A percentile compares a stretch with the other conserved stretches of the same genome.
Evolutionary conservation across 2,797 vertebrate species (phyloP).

Genomic region (Macroramphosus scolopax): DNA sequence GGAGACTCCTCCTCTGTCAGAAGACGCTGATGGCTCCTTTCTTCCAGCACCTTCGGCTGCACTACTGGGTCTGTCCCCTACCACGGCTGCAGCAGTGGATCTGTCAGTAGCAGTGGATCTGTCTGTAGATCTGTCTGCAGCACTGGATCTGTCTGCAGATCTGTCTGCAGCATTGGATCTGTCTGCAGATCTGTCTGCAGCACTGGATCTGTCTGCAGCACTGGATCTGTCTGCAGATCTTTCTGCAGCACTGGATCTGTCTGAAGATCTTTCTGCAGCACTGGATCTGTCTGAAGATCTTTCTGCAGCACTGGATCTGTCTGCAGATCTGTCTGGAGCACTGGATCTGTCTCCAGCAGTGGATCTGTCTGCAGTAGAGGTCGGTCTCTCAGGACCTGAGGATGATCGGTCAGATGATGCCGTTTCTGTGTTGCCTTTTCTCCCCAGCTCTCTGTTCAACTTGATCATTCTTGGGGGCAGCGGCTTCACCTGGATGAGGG

Average conservation of each 20-base stretch:
- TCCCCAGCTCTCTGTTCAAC: constrained; percentile 92
- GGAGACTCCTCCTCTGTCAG: constrained; percentile 42
- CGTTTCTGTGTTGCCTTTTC: constrained; percentile 84
- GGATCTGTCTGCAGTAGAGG: constrained; percentile 46
- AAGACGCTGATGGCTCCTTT: constrained; percentile 57
- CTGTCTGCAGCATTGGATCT: too few species aligned
- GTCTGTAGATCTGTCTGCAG: constrained; percentile 3
- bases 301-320: too few species aligned
- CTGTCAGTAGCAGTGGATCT: too few species aligned
- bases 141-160: constrained; percentile 35
- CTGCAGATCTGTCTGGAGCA: too few species aligned
- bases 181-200: too few species aligned
- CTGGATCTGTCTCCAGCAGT: constrained; percentile 5
- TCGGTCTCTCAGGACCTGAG: constrained; percentile 41
- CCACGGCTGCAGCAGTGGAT: constrained; percentile 1
- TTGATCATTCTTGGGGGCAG: constrained; percentile 89
- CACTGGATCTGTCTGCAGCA: too few species aligned
- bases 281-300: too few species aligned
- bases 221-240: constrained; percentile 45
- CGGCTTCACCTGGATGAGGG: constrained; percentile 57
- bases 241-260: too few species aligned
- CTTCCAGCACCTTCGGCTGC: constrained; percentile 65
- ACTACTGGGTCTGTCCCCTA: constrained; percentile 43
- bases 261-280: too few species aligned
- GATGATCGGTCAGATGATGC: constrained; percentile 39